phyloP scores from a whole-genome alignment of 2,888 invertebrate genomes.

The Hyppa rectilinea region DNA sequence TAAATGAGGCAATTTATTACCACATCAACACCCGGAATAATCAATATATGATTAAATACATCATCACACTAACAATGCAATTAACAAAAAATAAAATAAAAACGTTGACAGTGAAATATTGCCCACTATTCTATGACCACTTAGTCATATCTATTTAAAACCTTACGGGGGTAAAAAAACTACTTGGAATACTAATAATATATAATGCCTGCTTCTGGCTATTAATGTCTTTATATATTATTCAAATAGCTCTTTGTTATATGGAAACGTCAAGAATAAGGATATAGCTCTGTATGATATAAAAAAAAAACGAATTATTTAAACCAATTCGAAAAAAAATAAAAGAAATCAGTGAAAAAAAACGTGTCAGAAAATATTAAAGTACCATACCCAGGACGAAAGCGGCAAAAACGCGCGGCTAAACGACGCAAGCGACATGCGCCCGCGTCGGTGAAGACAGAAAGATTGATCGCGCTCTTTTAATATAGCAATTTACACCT shows the following conservation, averaged over 20 bases:
- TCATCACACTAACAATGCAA: constrained; percentile 38
- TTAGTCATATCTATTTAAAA: constrained; percentile 27
- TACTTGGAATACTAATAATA: not conserved
- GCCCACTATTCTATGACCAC: constrained; percentile 6
- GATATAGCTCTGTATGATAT: not conserved
- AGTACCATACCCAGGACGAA: constrained; percentile 21
- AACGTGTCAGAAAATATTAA: not conserved
- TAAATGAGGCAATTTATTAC: constrained; percentile 35
- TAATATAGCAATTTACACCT: constrained; percentile 87
- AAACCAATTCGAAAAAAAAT: not conserved
- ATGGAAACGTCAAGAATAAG: not conserved
- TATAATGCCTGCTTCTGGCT: not conserved
- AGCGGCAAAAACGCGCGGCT: constrained; percentile 48
- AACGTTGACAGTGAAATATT: constrained; percentile 42
- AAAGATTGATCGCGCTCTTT: constrained; percentile 79
- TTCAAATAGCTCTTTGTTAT: not conserved
- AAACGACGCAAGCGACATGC: constrained; percentile 63
- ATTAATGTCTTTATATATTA: not conserved
- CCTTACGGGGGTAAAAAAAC: constrained; percentile 6
- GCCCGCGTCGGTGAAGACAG: constrained; percentile 64
- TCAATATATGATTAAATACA: constrained; percentile 18
- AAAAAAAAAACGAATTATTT: not conserved
- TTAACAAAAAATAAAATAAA: constrained; percentile 40
- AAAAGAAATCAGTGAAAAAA: fast-evolving
- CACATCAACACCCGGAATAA: constrained; percentile 8